Evolutionary conservation across 2,113 vertebrate species (phyloP).

Genomic region (Cnemophilus loriae): DNA sequence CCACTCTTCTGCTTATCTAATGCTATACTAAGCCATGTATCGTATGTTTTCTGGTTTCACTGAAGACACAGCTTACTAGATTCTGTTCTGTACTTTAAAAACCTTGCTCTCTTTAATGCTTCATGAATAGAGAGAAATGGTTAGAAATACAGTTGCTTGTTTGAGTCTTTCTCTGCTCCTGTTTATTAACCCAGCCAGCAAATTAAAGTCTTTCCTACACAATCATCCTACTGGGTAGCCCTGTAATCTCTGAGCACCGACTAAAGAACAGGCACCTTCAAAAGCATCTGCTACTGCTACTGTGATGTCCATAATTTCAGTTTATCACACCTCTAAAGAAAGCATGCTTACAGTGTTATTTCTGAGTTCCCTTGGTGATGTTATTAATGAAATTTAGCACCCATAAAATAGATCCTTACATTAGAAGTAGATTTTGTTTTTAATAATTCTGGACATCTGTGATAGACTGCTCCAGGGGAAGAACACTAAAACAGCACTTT

Average conservation of each 20-base stretch:
- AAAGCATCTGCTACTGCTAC: neutral
- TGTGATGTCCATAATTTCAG: neutral
- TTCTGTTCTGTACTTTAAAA: neutral
- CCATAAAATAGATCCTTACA: neutral
- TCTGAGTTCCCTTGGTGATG: neutral
- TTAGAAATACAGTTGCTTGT: neutral
- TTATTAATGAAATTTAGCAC: neutral
- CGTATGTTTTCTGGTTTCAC: neutral
- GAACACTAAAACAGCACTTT: neutral
- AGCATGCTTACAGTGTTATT: neutral
- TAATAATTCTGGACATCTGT: neutral
- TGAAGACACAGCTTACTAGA: neutral
- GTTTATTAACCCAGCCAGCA: neutral
- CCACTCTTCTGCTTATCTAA: neutral
- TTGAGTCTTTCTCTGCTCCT: neutral
- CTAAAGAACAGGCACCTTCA: neutral
- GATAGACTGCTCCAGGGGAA: neutral
- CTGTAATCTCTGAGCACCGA: neutral
- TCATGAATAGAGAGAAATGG: neutral
- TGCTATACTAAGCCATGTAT: neutral
- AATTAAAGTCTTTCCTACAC: neutral
- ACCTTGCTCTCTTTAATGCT: neutral
- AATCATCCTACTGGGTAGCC: neutral
- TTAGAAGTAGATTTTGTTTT: neutral
- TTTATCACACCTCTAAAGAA: neutral